Evolutionary conservation across 1,140 invertebrate species (phyloP), one percentile per base, ranked within the genome.

Genomic region (Drosophila truncata): DNA sequence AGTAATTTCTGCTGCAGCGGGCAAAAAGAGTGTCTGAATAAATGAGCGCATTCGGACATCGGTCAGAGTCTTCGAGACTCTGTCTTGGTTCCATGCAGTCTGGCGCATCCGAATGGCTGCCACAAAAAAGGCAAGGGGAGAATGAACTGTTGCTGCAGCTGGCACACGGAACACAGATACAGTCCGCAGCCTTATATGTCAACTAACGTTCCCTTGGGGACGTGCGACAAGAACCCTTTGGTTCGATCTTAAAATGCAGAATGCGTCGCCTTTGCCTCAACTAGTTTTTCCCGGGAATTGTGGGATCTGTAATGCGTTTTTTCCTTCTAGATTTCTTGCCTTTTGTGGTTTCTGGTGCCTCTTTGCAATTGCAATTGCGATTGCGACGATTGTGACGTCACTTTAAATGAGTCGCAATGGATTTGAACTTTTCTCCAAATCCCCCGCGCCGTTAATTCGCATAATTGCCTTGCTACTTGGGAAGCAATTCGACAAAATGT

Each of bases 401-500:
- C 54, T 60, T 59, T 42, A 57, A 70, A 69, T 71, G 67, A 71
- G 67, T 57, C 39, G 50, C 64, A 70, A 71, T 71, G 29, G 64
- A 47, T 58, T 58, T 70, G 41, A 71, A 71, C 69, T 71, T 47
- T 71, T 71, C 20, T 41, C 64, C 31, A 41, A 52, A 42, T 75
- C 20, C 11, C n/a, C 46, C 16, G 9, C 42, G 31, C 60, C 35
- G 20, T 65, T 54, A 76, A 65, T 54, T 76, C 44, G 71, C 54
- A 76, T 76, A 75, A 77, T 77, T 77, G 74, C 49, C 69, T 69
- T 14, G 75, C 75, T 78, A 78, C 75, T 78, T 78, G 75, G 75
- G 75, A 78, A 78, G 73, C 75, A 57, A 69, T 54, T 61, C 61
- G 55, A 78, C 75, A 78, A 78, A 77, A 78, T 57, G 72, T 75